Evolutionary conservation across 2,797 vertebrate species (phyloP).

Genomic region (Streptopelia turtur): DNA sequence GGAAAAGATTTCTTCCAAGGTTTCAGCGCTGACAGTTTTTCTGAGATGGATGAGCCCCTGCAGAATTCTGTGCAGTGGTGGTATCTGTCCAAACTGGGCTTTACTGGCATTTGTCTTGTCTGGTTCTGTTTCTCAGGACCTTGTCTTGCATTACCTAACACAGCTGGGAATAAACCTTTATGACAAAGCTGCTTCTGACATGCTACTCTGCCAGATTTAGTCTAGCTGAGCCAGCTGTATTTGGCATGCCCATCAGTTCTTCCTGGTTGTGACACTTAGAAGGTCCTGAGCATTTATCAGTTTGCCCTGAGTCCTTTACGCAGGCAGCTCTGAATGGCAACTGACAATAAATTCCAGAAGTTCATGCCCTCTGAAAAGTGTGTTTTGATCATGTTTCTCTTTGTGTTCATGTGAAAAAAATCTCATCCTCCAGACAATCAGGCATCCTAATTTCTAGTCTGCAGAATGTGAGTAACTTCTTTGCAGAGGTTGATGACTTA

Average conservation of each 20-base stretch:
- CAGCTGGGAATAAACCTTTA: too few species aligned
- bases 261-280: background rate
- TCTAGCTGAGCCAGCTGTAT: background rate
- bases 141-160: too few species aligned
- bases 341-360: background rate
- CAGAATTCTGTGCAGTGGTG: background rate
- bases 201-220: background rate
- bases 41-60: background rate
- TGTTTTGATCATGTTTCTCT: background rate
- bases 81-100: background rate
- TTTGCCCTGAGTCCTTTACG: background rate
- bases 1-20: background rate
- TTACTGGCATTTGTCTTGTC: background rate
- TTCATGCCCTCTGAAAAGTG: background rate
- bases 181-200: too few species aligned
- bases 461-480: slow-evolving; percentile 2
- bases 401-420: background rate
- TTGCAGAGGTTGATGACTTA: background rate
- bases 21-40: background rate
- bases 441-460: background rate
- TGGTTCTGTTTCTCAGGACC: too few species aligned
- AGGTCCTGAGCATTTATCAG: background rate
- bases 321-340: background rate
- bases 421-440: background rate
- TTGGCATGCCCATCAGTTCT: background rate